A percentile compares a stretch with the other conserved stretches of the same genome.
phyloP scores from a whole-genome alignment of 2,888 invertebrate genomes.

The Acrocera orbiculus region DNA sequence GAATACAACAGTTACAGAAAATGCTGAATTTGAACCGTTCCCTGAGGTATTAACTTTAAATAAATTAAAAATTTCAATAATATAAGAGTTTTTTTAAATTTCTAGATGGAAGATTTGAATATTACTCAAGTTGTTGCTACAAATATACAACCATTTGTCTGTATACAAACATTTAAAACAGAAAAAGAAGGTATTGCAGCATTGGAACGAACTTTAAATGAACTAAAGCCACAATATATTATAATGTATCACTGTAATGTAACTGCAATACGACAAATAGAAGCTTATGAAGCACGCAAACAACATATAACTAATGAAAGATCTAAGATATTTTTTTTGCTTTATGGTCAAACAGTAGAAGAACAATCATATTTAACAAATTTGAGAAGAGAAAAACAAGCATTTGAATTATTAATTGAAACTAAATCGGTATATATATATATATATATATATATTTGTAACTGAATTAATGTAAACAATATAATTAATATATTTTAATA shows the following conservation, averaged over 20 bases:
- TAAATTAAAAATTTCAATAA: slow-evolving; percentile 8
- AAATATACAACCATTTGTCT: slow-evolving; percentile 45
- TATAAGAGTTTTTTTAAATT: background rate
- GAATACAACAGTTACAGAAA: slow-evolving; percentile 19
- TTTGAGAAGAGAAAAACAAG: slow-evolving; percentile 78
- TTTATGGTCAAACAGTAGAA: slow-evolving; percentile 85
- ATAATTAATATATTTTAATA: slow-evolving; percentile 1
- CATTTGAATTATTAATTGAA: slow-evolving; percentile 81
- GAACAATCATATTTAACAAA: slow-evolving; percentile 91
- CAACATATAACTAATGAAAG: slow-evolving; percentile 31
- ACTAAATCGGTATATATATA: slow-evolving; percentile 62
- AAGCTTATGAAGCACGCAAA: slow-evolving; percentile 57
- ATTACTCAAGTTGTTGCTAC: slow-evolving; percentile 37
- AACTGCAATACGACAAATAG: slow-evolving; percentile 73
- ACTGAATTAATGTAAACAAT: background rate
- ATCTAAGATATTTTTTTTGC: slow-evolving; percentile 69
- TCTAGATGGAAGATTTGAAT: slow-evolving; percentile 48
- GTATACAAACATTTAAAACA: slow-evolving; percentile 63
- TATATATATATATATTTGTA: background rate
- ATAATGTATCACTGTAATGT: slow-evolving; percentile 83
- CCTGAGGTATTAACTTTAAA: slow-evolving; percentile 44
- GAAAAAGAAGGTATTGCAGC: slow-evolving; percentile 48
- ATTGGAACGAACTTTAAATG: slow-evolving; percentile 48
- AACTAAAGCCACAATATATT: slow-evolving; percentile 59
- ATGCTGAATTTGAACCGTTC: slow-evolving; percentile 40